Evolutionary conservation across 2,888 invertebrate genomes (phyloP), one percentile per base, ranked within the genome.

Genomic region (Rotaria socialis): DNA sequence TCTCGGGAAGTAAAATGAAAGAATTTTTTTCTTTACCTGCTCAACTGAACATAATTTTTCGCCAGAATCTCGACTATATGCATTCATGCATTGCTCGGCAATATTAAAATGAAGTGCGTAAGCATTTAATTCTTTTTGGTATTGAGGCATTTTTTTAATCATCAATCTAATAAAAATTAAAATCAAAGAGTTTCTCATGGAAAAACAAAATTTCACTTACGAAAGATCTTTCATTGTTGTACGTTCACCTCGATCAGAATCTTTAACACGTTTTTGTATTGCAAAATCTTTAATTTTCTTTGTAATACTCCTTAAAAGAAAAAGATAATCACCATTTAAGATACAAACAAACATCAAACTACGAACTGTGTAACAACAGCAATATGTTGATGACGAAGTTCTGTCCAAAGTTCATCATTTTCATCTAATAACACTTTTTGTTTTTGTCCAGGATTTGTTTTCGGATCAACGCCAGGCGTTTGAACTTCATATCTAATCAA

Each of bases 81-180:
- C 94, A 91, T 97, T 97, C 98, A 99, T 99, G 93, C 99, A 99
- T 92, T 98, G 98, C 92, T 99, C 99, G 14, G 99, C 99, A 88
- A 99, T 93, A 91, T 97, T 96, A 89, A 99, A 93, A 91, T 99
- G 98, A 27, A 98, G 98, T 24, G 97, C 96, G 92, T 99, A 99
- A 92, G 98, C 98, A 89, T 96, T 97, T 89, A 99, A 92, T 91
- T 99, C 99, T 91, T 99, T 99, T 92, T 99, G 99, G 91, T 99
- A 98, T 92, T 99, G 99, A 0, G 99, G 99, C 97, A 99, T 99
- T 92, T 98, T 98, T 92, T 99, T 99, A 89, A 99, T 97, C 97
- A 99, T 98, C 91, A 96, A 95, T 0, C 96, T 96, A 67, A 19
- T 24, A 11, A 27, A 60, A n/a, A n/a, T 24, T 4, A 27, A 60